Evolutionary conservation across 2,113 vertebrate genomes (phyloP).

Genomic region (Trachemys scripta): DNA sequence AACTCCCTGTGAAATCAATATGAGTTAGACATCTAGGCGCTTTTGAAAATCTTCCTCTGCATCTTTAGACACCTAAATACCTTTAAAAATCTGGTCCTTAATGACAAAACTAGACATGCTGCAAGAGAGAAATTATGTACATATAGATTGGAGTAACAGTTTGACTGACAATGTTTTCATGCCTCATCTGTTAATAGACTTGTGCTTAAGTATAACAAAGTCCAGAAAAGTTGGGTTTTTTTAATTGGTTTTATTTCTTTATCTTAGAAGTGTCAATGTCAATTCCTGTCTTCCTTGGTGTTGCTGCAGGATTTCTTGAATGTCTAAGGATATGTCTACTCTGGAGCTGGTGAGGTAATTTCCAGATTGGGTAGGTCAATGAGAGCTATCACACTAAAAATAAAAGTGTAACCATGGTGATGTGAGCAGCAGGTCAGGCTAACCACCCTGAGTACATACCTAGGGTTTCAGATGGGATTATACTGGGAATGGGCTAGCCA

Average conservation of each 20-base stretch:
- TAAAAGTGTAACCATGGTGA: neutral
- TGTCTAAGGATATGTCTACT: neutral
- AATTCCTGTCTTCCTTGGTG: neutral
- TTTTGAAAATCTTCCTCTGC: neutral
- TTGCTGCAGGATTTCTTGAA: neutral
- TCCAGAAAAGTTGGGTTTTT: neutral
- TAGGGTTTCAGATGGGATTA: too few relatives aligned
- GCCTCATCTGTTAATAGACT: neutral
- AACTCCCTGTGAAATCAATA: neutral
- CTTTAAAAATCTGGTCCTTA: neutral
- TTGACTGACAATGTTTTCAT: neutral
- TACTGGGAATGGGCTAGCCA: neutral
- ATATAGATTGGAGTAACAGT: neutral
- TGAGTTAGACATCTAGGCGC: accelerated
- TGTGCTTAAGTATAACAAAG: neutral
- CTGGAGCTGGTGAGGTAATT: neutral
- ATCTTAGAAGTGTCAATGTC: neutral
- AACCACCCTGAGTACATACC: too few relatives aligned
- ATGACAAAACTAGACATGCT: accelerated
- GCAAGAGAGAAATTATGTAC: neutral
- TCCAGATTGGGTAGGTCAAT: neutral
- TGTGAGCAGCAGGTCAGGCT: neutral
- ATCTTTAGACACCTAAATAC: neutral
- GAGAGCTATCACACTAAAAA: neutral
- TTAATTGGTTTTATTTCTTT: neutral